These are phyloP conservation scores for Resseliella maxima DNA, from an alignment of 2,888 invertebrate species.

Conservation along the genomic window DNA sequence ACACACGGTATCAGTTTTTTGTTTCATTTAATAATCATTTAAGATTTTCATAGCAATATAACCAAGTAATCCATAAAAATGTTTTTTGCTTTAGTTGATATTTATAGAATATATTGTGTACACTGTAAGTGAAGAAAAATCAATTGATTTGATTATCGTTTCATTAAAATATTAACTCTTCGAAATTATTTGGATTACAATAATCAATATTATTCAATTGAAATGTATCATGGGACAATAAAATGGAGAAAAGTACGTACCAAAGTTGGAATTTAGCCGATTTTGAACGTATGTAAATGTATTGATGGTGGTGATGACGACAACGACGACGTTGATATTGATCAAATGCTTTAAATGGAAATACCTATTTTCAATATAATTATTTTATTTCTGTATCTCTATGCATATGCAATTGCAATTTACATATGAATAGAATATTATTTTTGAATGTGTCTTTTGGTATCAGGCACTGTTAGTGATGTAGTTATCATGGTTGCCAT, in stretches of 20 bases:
- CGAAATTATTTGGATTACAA: too few relatives aligned
- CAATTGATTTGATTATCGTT: too few relatives aligned
- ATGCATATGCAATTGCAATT: constrained; percentile 64
- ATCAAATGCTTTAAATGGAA: neutral
- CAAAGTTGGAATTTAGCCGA: neutral
- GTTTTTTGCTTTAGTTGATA: too few relatives aligned
- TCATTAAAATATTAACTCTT: too few relatives aligned
- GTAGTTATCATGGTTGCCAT: too few relatives aligned
- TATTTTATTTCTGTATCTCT: constrained; percentile 37
- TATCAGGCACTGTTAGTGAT: constrained; percentile 1
- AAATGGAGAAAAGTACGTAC: neutral
- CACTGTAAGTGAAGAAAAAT: too few relatives aligned
- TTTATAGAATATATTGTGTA: too few relatives aligned
- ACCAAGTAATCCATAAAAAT: too few relatives aligned
- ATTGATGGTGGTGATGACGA: neutral
- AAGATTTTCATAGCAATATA: too few relatives aligned
- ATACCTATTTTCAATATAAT: constrained; percentile 30
- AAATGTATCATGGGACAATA: neutral
- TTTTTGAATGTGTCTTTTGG: constrained; percentile 37
- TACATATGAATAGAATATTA: constrained; percentile 68
- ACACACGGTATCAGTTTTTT: too few relatives aligned
- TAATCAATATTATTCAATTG: too few relatives aligned
- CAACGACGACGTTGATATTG: neutral
- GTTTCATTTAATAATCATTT: too few relatives aligned
- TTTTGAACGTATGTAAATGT: neutral